These are phyloP conservation scores for Stylophora pistillata DNA, from an alignment of 64 coral and sea anemone genomes.

Conservation along the genomic window DNA sequence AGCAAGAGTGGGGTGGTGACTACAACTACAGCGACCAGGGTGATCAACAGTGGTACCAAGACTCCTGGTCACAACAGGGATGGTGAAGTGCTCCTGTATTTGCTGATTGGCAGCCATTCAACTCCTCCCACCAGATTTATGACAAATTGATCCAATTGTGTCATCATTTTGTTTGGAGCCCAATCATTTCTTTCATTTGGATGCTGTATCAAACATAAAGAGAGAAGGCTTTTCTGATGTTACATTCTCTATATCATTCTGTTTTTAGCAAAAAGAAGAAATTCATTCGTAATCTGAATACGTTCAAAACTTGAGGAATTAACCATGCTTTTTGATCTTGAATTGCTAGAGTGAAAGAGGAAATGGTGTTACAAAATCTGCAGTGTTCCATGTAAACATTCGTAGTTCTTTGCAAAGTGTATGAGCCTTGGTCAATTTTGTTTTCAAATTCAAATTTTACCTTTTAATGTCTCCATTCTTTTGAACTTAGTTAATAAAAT, in stretches of 20 bases:
- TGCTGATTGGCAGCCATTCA: conserved; percentile 47
- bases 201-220: conserved; percentile 1
- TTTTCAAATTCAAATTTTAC: conserved; percentile 27
- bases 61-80: conserved; percentile 76
- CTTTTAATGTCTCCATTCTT: background rate
- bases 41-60: conserved; percentile 94
- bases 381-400: background rate
- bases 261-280: conserved; percentile 3
- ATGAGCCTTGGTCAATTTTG: background rate
- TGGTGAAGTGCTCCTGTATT: background rate
- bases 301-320: background rate
- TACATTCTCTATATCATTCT: background rate
- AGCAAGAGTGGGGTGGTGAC: conserved; percentile 77
- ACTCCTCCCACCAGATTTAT: conserved; percentile 5
- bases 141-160: background rate
- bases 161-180: conserved; percentile 30
- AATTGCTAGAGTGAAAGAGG: background rate
- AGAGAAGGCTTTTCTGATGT: background rate
- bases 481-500: conserved; percentile 1
- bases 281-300: background rate
- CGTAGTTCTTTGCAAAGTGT: background rate
- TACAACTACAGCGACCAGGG: conserved; percentile 73
- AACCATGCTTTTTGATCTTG: background rate
- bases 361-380: background rate
- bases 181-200: conserved; percentile 38